These are phyloP conservation scores for Zaprionus lineosus DNA, from an alignment of 2,888 invertebrate species.

Conservation along the genomic window DNA sequence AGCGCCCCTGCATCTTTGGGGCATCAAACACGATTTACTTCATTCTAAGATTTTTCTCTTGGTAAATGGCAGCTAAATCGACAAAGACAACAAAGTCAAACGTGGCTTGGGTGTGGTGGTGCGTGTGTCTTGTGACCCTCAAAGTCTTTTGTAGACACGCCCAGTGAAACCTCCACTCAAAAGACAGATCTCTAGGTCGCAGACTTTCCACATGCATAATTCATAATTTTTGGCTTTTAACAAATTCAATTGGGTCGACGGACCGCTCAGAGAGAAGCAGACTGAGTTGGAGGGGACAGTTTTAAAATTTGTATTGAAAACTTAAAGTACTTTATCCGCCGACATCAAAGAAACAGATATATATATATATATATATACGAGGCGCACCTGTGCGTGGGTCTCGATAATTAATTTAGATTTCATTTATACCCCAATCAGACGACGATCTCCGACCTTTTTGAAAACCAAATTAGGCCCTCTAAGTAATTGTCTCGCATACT, in stretches of 20 bases:
- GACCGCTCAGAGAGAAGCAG: conserved; percentile 5
- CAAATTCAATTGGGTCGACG: conserved; percentile 34
- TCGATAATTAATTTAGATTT: conserved; percentile 10
- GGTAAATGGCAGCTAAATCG: background rate
- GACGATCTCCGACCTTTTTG: conserved; percentile 9
- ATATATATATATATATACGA: background rate
- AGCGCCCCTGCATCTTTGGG: background rate
- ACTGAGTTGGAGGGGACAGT: background rate
- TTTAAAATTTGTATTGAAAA: conserved; percentile 11
- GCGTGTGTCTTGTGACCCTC: no score
- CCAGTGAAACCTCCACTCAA: background rate
- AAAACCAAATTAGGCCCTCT: conserved; percentile 13
- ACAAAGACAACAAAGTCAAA: background rate
- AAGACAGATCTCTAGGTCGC: background rate
- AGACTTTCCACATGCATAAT: conserved; percentile 18
- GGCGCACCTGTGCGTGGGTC: conserved; percentile 2
- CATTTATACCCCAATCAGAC: background rate
- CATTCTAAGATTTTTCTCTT: conserved; percentile 15
- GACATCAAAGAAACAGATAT: conserved; percentile 24
- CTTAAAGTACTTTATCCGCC: conserved; percentile 8
- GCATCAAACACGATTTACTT: conserved; percentile 19
- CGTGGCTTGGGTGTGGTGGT: conserved; percentile 29
- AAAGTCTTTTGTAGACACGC: conserved; percentile 4
- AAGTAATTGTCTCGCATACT: background rate
- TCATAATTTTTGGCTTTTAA: conserved; percentile 45